These are phyloP conservation scores for Neopelma chrysocephalum DNA, from an alignment of 2,797 vertebrate genomes.

Conservation along the genomic window DNA sequence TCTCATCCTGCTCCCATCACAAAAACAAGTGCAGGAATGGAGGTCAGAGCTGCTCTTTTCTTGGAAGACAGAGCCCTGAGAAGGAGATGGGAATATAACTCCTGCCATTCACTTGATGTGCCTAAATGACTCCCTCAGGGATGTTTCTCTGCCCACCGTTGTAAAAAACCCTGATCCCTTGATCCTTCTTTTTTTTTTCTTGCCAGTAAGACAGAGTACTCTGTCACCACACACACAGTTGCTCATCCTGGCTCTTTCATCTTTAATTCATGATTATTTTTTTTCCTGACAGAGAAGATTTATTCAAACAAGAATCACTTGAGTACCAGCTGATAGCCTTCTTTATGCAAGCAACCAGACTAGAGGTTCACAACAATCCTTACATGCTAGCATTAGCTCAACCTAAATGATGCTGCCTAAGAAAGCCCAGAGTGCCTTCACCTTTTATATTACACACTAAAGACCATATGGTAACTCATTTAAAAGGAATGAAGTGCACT, in stretches of 20 bases:
- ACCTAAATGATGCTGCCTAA: background rate
- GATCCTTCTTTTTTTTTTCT: background rate
- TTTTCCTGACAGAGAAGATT: conserved; percentile 16
- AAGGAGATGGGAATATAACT: background rate
- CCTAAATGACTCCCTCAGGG: background rate
- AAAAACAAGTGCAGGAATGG: background rate
- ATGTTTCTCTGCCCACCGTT: background rate
- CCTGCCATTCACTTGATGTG: background rate
- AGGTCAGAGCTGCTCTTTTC: background rate
- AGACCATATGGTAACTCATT: conserved; percentile 47
- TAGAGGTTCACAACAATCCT: background rate
- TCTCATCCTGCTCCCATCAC: background rate
- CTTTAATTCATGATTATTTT: conserved; percentile 18
- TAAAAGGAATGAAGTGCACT: conserved; percentile 42
- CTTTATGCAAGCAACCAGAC: background rate
- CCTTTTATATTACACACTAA: background rate
- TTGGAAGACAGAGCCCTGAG: background rate
- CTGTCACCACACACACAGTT: background rate
- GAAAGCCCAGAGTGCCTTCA: background rate
- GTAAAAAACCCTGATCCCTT: background rate
- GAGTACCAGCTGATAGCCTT: background rate
- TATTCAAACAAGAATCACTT: conserved; percentile 32
- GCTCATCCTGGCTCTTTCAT: conserved; percentile 5
- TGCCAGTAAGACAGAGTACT: background rate
- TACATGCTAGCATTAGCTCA: background rate